Base-by-base conservation (phyloP, 23 tunicate genomes). In the Trididemnum clinides region DNA sequence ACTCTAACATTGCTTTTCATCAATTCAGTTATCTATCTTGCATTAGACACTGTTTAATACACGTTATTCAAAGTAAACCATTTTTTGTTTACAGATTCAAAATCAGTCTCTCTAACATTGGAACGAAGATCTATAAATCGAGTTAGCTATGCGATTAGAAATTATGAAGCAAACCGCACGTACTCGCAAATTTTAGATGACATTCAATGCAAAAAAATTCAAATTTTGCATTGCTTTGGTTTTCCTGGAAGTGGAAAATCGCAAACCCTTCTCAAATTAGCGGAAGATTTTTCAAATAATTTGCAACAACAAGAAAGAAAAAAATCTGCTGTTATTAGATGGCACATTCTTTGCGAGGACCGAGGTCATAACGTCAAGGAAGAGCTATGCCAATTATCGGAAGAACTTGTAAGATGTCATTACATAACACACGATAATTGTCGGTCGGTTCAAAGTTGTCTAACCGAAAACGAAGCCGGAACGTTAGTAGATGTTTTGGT, bases 291-390 rank as follows among this genome's bases (percentile, higher is more conserved):
- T 29, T 36, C 77, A 71, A 27, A 4, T 29, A 28, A 5, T 71
- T 31, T 34, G 5, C 28, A 29, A 6, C 20, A 4, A 5, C 30
- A 44, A 10, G 15, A 44, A 44, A 15, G 12, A 15, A 44, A 10
- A 7, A 15, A 44, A 44, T 7, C 10, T 7, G 15, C 10, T 44
- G 54, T 44, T 7, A 44, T 33, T 15, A 44, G 15, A 44, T 44
- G 54, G 54, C 54, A 44, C 15, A 44, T 44, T 44, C 72, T 64
- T 35, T 82, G 86, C 35, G 59, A 64, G 7, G 86, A 64, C 22
- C 18, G 62, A 3, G 44, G 18, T n/a, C 86, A 82, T 64, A 76
- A 82, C 21, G 6, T 82, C 1, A 82, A 10, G 22, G 70, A 31
- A 51, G 44, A 80, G 26, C 72, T 80, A 28, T 33, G 38, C 51